phyloP scores from a whole-genome alignment of 2,888 invertebrate genomes.

The Brachyopa scutellaris region DNA sequence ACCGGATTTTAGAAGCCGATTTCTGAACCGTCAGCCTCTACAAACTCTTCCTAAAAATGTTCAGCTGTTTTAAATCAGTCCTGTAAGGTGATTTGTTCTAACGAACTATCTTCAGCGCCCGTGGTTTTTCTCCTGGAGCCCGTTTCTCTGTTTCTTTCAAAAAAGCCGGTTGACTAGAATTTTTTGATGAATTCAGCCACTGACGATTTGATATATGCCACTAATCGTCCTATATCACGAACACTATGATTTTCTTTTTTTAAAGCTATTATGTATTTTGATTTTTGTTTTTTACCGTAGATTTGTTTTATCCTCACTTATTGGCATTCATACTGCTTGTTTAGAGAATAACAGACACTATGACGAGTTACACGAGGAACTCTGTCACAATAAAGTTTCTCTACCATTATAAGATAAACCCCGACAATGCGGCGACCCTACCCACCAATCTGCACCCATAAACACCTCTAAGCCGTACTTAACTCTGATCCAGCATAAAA shows the following conservation, averaged over 20 bases:
- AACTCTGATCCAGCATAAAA: conserved; percentile 20
- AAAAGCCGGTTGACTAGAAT: background rate
- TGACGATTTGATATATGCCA: background rate
- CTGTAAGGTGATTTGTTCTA: background rate
- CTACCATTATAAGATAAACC: too few species aligned
- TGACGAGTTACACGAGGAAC: too few species aligned
- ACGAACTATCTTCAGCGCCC: background rate
- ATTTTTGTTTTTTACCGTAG: background rate
- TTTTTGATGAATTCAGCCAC: background rate
- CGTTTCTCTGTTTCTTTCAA: background rate
- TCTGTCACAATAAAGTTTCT: too few species aligned
- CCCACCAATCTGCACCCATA: conserved; percentile 15
- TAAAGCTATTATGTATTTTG: too few species aligned
- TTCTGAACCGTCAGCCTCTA: background rate
- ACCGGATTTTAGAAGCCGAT: background rate
- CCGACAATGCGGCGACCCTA: conserved; percentile 33
- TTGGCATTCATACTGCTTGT: too few species aligned
- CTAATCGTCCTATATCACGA: background rate
- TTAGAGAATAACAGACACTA: too few species aligned
- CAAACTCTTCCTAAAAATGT: too few species aligned
- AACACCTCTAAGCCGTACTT: conserved; percentile 31
- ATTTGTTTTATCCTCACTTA: too few species aligned
- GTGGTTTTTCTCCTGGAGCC: background rate
- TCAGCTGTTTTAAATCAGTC: background rate
- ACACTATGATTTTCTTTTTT: background rate